These are phyloP conservation scores for Paradoxurus hermaphroditus DNA, from an alignment of 2,113 vertebrate genomes.

Conservation along the genomic window DNA sequence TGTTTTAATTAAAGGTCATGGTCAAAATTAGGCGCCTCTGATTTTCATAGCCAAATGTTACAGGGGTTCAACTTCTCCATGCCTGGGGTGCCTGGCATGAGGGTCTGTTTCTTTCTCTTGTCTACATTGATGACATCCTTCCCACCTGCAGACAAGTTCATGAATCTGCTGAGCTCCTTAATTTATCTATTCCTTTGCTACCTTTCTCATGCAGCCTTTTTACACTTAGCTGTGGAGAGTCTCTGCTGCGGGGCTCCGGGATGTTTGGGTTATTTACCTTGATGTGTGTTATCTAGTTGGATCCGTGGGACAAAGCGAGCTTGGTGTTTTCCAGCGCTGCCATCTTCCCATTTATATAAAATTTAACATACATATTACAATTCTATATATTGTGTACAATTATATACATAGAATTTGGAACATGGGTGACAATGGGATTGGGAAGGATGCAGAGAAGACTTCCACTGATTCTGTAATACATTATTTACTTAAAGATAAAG, in stretches of 20 bases:
- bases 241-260: neutral
- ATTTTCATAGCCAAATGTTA: neutral
- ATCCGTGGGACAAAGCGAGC: neutral
- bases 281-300: neutral
- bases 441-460: neutral
- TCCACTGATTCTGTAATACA: neutral
- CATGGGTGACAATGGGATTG: accelerated
- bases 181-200: neutral
- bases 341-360: neutral
- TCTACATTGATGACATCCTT: neutral
- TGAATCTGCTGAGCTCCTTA: neutral
- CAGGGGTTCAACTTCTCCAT: neutral
- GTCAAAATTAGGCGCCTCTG: neutral
- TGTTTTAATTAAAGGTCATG: neutral
- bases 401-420: too few relatives aligned
- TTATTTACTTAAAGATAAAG: neutral
- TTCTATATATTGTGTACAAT: neutral
- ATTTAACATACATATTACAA: neutral
- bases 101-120: neutral
- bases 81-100: neutral
- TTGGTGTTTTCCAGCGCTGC: neutral
- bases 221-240: neutral
- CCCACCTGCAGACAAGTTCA: neutral
- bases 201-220: neutral
- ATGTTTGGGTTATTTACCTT: neutral